Base-by-base conservation (phyloP, 1,140 invertebrate species). In the Euborellia annulipes region DNA sequence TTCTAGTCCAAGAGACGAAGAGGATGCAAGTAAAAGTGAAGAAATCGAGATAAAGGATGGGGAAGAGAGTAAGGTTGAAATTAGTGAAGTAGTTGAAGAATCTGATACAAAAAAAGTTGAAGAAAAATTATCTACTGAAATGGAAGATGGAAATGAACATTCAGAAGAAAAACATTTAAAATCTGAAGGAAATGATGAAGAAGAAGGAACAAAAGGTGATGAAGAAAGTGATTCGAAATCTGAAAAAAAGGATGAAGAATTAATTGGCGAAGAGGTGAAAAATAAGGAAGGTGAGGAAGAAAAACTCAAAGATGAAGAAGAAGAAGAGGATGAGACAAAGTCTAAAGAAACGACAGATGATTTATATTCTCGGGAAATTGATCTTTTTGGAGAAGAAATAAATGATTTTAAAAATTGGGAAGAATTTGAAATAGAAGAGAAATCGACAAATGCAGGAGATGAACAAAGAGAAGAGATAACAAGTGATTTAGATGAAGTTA, bases 401-500 rank as follows among this genome's bases (percentile, higher is more conserved):
- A 38, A 38, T n/a, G 36, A n/a, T 45, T 49, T 9, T 37, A 48
- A 16, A 52, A 50, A 27, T 27, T 27, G 23, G 23, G 23, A 27
- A 27, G 23, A 27, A 11, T 4, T 27, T 27, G 23, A 27, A 11
- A 11, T 6, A 11, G 4, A 6, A 11, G 23, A 27, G 11, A 27
- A 27, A 6, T 27, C 23, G 23, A 11, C 22, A 9, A 3, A 8
- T 30, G 36, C n/a, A n/a, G n/a, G n/a, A n/a, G n/a, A n/a, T n/a
- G n/a, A n/a, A n/a, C n/a, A 37, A 11, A 27, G 11, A 27, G 23
- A 27, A 11, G 23, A 27, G 23, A 27, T 27, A 53, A 55, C 45
- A 47, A 53, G 9, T 59, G 58, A 19, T 61, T 62, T 40, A 57
- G 64, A 36, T 54, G 57, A 14, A 63, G 58, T n/a, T n/a, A 0